Evolutionary conservation across 2,113 vertebrate genomes (phyloP).

Genomic region (Cervus canadensis): DNA sequence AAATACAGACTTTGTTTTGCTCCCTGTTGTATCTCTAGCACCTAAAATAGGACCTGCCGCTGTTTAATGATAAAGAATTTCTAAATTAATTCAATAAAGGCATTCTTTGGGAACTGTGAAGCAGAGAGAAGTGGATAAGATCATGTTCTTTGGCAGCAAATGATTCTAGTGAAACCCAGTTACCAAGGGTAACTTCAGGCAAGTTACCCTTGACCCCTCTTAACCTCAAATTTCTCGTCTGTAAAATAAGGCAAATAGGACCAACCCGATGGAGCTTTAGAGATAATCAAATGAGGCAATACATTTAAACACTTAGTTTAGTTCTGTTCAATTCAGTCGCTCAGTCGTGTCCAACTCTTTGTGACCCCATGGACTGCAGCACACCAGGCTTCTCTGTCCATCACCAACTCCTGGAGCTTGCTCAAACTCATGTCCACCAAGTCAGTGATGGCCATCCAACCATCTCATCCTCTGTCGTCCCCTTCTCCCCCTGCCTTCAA

Average conservation of each 20-base stretch:
- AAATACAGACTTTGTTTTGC: not conserved
- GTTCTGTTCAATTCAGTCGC: not conserved
- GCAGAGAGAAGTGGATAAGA: not conserved
- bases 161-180: not conserved
- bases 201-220: not conserved
- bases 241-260: not conserved
- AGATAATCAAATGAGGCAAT: not conserved
- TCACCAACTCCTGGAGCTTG: not conserved
- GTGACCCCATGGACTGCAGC: not conserved
- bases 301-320: not conserved
- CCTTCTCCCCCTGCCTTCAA: not conserved
- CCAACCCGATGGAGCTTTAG: not conserved
- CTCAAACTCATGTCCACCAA: not conserved
- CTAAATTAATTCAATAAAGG: not conserved
- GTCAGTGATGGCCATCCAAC: not conserved
- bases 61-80: not conserved
- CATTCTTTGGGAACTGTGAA: not conserved
- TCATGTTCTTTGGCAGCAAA: not conserved
- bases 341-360: not conserved
- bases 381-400: not conserved
- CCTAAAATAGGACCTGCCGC: not conserved
- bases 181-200: not conserved
- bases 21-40: not conserved
- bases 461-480: not conserved
- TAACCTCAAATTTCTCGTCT: not conserved